Base-by-base conservation (phyloP, 2,113 vertebrate genomes). In the Nyctibius bracteatus region DNA sequence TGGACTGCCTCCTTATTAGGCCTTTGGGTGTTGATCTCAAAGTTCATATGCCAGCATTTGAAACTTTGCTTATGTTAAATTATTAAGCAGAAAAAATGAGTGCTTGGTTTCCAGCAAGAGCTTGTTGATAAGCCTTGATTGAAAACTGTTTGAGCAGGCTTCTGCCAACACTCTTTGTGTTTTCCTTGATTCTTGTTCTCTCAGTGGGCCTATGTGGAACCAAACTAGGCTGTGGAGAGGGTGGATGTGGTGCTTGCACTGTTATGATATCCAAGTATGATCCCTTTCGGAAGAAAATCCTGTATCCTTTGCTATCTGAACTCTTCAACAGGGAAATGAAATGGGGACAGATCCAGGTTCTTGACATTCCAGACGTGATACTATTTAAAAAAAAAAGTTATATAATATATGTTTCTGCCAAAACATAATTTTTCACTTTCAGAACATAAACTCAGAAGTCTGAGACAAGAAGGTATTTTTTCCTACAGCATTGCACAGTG, bases 191-290 rank as follows among this genome's bases (percentile, higher is more conserved):
- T 54, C 47, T n/a, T 35, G 35, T 49, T 70, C 46, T 41, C 44
- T 80, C 96, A 99, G 99, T 99, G 98, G 98, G 98, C 39, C 95
- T 99, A 19, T 98, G 98, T 19, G 99, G 99, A 72, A 99, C 99
- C 58, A 99, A 99, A 81, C 98, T 99, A 65, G 99, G 99, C 80
- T 99, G 99, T 92, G 99, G 99, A 94, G 99, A 99, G 97, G 99
- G 99, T 5, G 99, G 99, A 81, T 99, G 99, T 81, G 99, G 99
- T 13, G 99, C 99, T 55, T 99, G 99, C 72, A 99, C 99, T 2
- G 99, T 99, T 93, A 99, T 99, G 99, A 86, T 99, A 71, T 99
- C 99, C 92, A 98, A 98, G 90, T 99, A 98, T 47, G 97, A 99
- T 59, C 92, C 77, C 5, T 91, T 98, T 91, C 97, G 81, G 84